Conservation (phyloP, 2,888 invertebrate species). For the Notocelia uddmanniana region DNA sequence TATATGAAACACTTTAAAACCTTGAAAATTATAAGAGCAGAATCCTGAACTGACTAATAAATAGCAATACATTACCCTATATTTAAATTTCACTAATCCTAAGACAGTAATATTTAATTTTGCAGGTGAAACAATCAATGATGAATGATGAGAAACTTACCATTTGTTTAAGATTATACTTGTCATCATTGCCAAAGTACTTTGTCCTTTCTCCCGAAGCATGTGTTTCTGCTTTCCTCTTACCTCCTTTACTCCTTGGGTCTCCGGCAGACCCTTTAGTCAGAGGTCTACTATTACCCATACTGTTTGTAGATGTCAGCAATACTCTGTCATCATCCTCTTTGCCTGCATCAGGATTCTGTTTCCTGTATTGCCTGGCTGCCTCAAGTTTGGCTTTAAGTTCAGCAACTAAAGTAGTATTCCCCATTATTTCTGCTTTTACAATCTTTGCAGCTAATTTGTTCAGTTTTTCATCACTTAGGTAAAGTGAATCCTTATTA, state of each 20-base stretch:
- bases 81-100: too few species aligned
- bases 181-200: constrained; percentile 96
- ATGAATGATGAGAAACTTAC: constrained; percentile 71
- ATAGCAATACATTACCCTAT: too few species aligned
- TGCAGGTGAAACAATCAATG: constrained; percentile 29
- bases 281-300: constrained; percentile 90
- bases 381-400: constrained; percentile 91
- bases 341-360: constrained; percentile 68
- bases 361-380: constrained; percentile 86
- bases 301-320: constrained; percentile 88
- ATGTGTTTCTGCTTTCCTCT: constrained; percentile 90
- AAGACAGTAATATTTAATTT: not conserved
- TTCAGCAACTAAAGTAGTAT: constrained; percentile 88
- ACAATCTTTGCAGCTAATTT: constrained; percentile 95
- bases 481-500: constrained; percentile 62
- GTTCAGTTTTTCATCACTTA: constrained; percentile 95
- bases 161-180: constrained; percentile 94
- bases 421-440: constrained; percentile 97
- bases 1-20: too few species aligned
- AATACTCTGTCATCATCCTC: constrained; percentile 84
- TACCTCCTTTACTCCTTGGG: constrained; percentile 74
- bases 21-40: too few species aligned
- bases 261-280: constrained; percentile 72
- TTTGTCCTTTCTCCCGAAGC: constrained; percentile 89
- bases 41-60: too few species aligned